Percentiles rank a stretch among this genome's conserved stretches.
Evolutionary conservation across 1,140 invertebrate genomes (phyloP).

Genomic region (Apis laboriosa): DNA sequence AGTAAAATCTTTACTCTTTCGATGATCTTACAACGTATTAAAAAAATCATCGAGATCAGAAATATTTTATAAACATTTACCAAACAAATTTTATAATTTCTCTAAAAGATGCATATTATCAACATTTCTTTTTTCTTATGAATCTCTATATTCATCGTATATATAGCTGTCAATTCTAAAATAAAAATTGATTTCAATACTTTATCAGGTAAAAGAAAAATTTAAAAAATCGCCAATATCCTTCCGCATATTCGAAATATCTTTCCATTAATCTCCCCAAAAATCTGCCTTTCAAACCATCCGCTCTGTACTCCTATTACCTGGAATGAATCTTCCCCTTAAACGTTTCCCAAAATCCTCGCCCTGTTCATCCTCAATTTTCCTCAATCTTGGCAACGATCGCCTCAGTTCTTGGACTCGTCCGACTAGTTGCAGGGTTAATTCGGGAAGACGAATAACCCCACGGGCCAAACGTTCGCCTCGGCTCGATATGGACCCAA

Average conservation of each 20-base stretch:
- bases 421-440: conserved; percentile 60
- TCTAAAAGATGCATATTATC: too few species aligned
- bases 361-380: conserved; percentile 65
- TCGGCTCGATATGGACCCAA: conserved; percentile 57
- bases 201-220: background rate
- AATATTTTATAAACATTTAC: too few species aligned
- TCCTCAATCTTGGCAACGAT: conserved; percentile 47
- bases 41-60: too few species aligned
- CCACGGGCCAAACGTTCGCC: conserved; percentile 35
- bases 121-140: too few species aligned
- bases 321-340: background rate
- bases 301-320: background rate
- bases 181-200: too few species aligned
- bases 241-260: background rate
- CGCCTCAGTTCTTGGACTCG: conserved; percentile 1
- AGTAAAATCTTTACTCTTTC: too few species aligned
- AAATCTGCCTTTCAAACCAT: background rate
- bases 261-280: background rate
- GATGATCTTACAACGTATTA: too few species aligned
- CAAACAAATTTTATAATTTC: too few species aligned
- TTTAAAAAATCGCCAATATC: background rate
- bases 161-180: too few species aligned
- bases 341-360: background rate
- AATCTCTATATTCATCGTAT: too few species aligned
- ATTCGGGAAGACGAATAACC: conserved; percentile 69